These are phyloP conservation scores for Parasteatoda tepidariorum DNA, from an alignment of 1,140 invertebrate genomes.

Conservation along the genomic window DNA sequence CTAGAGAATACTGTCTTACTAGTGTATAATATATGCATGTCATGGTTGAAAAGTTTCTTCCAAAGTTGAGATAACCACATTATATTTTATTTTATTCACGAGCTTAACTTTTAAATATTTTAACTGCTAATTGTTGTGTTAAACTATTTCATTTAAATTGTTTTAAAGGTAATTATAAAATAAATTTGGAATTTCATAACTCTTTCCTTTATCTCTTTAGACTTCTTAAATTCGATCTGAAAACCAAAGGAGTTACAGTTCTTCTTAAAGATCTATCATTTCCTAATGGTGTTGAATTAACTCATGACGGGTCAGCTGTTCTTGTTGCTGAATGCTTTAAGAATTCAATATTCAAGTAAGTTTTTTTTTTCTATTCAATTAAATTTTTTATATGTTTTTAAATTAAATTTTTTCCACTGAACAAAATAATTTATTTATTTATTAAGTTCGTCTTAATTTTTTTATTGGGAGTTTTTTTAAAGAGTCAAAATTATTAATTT, in stretches of 20 bases:
- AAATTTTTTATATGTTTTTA: background rate
- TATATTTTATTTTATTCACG: no score
- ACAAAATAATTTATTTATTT: background rate
- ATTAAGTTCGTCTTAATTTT: background rate
- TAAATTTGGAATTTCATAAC: no score
- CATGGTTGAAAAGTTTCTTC: no score
- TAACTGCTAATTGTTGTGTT: no score
- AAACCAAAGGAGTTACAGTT: conserved; percentile 75
- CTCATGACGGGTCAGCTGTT: conserved; percentile 80
- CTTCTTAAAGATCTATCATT: conserved; percentile 79
- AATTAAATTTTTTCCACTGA: no score
- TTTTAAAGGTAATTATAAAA: background rate
- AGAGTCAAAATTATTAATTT: no score
- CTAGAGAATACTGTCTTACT: no score
- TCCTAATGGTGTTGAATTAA: conserved; percentile 83
- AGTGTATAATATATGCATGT: no score
- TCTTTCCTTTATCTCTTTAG: conserved; percentile 72
- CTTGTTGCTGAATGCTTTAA: conserved; percentile 76
- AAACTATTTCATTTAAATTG: background rate
- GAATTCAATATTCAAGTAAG: conserved; percentile 71
- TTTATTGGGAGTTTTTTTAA: background rate
- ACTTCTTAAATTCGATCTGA: conserved; percentile 76
- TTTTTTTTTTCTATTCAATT: background rate
- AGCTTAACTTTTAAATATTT: no score
- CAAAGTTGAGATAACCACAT: no score